Evolutionary conservation across 2,888 invertebrate species (phyloP).

Genomic region (Orchesellides sinensis): DNA sequence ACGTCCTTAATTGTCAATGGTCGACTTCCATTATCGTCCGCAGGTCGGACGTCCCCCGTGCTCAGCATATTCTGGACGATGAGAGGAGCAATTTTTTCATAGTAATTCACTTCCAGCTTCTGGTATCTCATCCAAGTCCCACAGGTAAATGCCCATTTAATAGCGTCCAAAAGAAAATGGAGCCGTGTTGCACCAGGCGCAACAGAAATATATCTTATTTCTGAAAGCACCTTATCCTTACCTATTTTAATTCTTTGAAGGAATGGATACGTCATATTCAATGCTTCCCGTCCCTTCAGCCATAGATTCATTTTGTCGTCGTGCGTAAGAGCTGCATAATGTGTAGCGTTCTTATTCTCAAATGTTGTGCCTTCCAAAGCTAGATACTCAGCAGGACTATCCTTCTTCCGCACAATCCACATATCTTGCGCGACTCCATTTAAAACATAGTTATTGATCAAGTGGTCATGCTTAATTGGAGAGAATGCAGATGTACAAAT

Average conservation of each 20-base stretch:
- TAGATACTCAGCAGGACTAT: conserved; percentile 14
- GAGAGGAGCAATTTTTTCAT: conserved; percentile 30
- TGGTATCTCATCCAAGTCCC: conserved; percentile 46
- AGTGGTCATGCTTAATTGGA: conserved; percentile 16
- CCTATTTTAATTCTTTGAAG: conserved; percentile 18
- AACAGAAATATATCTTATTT: conserved; percentile 44
- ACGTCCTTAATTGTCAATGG: background rate
- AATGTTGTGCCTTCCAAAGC: background rate
- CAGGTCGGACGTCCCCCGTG: background rate
- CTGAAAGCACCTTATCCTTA: conserved; percentile 5
- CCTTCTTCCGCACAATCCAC: conserved; percentile 3
- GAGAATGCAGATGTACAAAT: conserved; percentile 20
- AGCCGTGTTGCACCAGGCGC: conserved; percentile 34
- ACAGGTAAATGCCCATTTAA: conserved; percentile 11
- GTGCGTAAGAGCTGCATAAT: conserved; percentile 24
- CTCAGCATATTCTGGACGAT: conserved; percentile 9
- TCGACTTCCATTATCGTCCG: background rate
- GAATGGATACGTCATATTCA: background rate
- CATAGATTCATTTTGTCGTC: conserved; percentile 44
- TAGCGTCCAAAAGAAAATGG: conserved; percentile 39
- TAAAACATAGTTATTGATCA: conserved; percentile 25
- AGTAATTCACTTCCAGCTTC: conserved; percentile 45
- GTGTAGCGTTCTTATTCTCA: background rate
- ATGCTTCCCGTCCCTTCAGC: conserved; percentile 16
- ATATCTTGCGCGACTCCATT: conserved; percentile 20